Base-by-base conservation (phyloP, 1,140 invertebrate genomes). In the Gryon sp. region DNA sequence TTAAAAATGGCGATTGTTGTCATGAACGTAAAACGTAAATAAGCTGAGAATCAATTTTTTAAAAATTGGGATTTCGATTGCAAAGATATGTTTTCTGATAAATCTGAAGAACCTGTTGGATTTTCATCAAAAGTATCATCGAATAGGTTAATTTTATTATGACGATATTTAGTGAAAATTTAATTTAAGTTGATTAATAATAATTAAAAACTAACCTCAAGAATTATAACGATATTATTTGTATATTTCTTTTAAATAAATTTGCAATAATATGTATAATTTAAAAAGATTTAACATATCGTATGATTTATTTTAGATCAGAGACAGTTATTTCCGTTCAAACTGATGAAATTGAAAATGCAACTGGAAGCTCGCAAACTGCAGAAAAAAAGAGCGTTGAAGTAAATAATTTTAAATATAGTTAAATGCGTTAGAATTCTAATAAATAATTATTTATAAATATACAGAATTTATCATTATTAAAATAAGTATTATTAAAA, bases 341-440 rank as follows among this genome's bases (percentile, higher is more conserved):
- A 76, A 88, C 86, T 3, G 85, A 84, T 8, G 53, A 80, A 16
- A 75, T 87, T 15, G 32, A 74, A 60, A 82, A 82, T 59, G 38
- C 82, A 19, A 40, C 73, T 6, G 68, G 78, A 16, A 41, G 76
- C 16, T 62, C 69, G 1, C 87, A 88, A 79, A 81, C 81, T 16
- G 22, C 65, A 9, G 83, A 84, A 48, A 83, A 74, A 19, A 84
- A 72, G 69, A 83, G 38, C 53, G 70, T 86, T 16, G 80, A 84
- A 69, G 86, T 87, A 77, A 48, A n/a, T n/a, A n/a, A n/a, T 48
- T 63, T 52, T 52, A 48, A 46, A 19, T 46, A 30, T 19, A 8
- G n/a, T n/a, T n/a, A n/a, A n/a, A n/a, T n/a, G n/a, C n/a, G n/a
- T n/a, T n/a, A n/a, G n/a, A n/a, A n/a, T n/a, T n/a, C n/a, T n/a